Evolutionary conservation across 1,140 invertebrate species (phyloP).

Genomic region (Drosophila funebris): DNA sequence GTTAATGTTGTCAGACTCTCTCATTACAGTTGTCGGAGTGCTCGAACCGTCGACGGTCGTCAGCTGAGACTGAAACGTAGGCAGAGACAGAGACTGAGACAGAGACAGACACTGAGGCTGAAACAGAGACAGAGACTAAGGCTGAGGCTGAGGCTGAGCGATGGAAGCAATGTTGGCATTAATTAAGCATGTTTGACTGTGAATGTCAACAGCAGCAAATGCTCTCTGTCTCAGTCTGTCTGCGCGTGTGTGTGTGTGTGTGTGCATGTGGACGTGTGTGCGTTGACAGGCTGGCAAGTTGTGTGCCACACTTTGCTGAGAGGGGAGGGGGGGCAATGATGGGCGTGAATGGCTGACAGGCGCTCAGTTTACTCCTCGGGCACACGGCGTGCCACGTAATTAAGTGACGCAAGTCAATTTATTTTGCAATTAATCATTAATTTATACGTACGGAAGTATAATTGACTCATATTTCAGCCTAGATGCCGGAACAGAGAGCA

Average conservation of each 20-base stretch:
- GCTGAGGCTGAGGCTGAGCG: conserved; percentile 30
- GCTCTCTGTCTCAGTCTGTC: conserved; percentile 8
- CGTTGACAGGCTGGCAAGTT: conserved; percentile 56
- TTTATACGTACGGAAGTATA: conserved; percentile 80
- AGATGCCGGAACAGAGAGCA: conserved; percentile 23
- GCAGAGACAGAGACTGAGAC: background rate
- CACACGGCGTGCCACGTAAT: conserved; percentile 58
- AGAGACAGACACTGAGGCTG: background rate
- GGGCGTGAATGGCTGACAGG: conserved; percentile 28
- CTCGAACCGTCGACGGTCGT: background rate
- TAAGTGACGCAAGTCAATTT: conserved; percentile 83
- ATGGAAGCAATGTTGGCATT: conserved; percentile 70
- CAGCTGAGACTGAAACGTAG: background rate
- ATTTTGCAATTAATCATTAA: conserved; percentile 83
- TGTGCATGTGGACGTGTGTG: conserved; percentile 33
- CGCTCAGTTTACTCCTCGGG: conserved; percentile 39
- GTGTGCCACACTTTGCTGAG: conserved; percentile 6
- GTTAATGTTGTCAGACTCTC: conserved; percentile 78
- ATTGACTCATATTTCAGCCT: conserved; percentile 77
- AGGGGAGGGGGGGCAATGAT: background rate
- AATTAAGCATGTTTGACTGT: conserved; percentile 83
- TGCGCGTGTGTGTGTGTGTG: conserved; percentile 33
- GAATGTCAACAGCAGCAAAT: conserved; percentile 73
- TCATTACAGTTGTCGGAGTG: conserved; percentile 56
- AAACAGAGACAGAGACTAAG: conserved; percentile 7